Evolutionary conservation across 2,113 vertebrate genomes (phyloP).

Genomic region (Cyanocitta stelleri): DNA sequence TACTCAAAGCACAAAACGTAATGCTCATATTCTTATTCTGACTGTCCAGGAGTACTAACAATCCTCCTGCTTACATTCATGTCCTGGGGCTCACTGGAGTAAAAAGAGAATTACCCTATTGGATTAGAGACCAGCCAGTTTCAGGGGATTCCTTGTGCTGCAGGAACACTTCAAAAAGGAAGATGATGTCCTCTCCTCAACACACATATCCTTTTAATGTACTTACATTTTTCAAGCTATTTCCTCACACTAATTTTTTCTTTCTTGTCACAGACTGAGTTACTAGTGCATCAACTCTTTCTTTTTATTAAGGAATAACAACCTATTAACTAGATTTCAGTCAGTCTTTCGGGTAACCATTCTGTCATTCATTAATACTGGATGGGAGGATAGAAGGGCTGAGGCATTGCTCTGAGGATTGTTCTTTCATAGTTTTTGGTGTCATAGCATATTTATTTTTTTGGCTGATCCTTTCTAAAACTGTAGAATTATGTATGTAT

Average conservation of each 20-base stretch:
- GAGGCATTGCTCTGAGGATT: neutral
- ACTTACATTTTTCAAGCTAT: neutral
- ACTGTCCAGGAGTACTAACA: neutral
- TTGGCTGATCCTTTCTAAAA: neutral
- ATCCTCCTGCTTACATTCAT: neutral
- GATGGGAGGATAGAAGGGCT: neutral
- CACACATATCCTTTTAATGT: neutral
- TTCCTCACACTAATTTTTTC: neutral
- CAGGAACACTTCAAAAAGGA: neutral
- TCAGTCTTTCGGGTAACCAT: neutral
- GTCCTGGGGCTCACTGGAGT: neutral
- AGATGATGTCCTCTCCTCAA: neutral
- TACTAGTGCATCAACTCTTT: neutral
- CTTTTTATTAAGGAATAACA: neutral
- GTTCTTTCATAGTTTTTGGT: neutral
- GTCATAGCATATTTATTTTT: neutral
- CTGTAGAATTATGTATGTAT: neutral
- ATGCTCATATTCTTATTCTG: neutral
- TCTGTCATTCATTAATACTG: neutral
- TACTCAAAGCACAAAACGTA: neutral
- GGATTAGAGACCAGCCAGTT: neutral
- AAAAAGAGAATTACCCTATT: neutral
- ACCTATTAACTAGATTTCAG: neutral
- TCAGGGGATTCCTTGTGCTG: neutral
- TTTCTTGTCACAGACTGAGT: neutral